A percentile compares a stretch with the other conserved stretches of the same genome.
Evolutionary conservation across 2,113 vertebrate genomes (phyloP).

Genomic region (Neodontobutis hainanensis): DNA sequence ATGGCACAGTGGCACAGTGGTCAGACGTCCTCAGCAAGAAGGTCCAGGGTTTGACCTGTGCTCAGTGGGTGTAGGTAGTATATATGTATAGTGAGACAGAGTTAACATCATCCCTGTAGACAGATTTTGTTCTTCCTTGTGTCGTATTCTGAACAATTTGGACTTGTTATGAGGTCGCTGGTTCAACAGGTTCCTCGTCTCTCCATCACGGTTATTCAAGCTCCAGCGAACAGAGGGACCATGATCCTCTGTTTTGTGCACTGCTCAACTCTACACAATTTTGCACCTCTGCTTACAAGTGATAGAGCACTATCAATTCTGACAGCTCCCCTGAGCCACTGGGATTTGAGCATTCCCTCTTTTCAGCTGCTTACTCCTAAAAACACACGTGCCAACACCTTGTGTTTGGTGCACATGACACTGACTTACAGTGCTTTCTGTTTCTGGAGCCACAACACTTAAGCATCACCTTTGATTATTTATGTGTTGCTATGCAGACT

Average conservation of each 20-base stretch:
- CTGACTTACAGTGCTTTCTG: not conserved
- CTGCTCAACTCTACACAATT: slow-evolving; percentile 76
- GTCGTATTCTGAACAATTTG: slow-evolving; percentile 51
- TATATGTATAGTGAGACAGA: no score
- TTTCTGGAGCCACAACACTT: not conserved
- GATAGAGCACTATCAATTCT: slow-evolving; percentile 82
- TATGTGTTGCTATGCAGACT: not conserved
- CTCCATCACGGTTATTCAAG: slow-evolving; percentile 72
- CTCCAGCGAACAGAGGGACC: slow-evolving; percentile 70
- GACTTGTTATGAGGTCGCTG: slow-evolving; percentile 53
- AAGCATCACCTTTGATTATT: not conserved
- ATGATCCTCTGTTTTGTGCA: slow-evolving; percentile 70
- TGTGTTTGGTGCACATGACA: slow-evolving; percentile 3
- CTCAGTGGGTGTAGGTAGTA: no score
- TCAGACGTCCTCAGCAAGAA: no score
- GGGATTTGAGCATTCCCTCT: slow-evolving; percentile 74
- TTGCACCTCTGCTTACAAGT: slow-evolving; percentile 77
- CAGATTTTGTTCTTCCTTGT: slow-evolving; percentile 35
- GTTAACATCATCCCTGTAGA: slow-evolving; percentile 1
- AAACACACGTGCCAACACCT: slow-evolving; percentile 35
- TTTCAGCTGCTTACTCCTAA: slow-evolving; percentile 50
- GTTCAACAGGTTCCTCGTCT: slow-evolving; percentile 66
- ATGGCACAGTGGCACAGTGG: no score
- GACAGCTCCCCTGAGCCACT: slow-evolving; percentile 78
- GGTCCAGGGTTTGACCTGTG: no score